Conservation (phyloP, 1,140 invertebrate species). For the Asbolus verrucosus region DNA sequence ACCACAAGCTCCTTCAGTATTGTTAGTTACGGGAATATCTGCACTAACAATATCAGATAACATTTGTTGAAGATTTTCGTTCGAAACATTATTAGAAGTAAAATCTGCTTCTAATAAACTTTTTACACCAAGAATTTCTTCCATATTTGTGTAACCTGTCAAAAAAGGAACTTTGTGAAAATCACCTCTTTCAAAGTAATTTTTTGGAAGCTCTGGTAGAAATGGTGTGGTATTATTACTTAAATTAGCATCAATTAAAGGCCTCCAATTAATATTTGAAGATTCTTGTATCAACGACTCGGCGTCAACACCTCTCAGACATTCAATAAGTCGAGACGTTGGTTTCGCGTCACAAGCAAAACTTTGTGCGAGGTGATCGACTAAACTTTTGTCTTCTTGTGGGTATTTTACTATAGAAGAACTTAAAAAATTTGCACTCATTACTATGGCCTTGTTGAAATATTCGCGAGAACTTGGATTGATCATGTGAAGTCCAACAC, state of each 20-base stretch:
- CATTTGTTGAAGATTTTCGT: conserved; percentile 69
- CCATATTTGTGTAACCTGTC: conserved; percentile 82
- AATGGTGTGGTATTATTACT: conserved; percentile 76
- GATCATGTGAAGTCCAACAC: conserved; percentile 77
- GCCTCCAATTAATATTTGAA: conserved; percentile 78
- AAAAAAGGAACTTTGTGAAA: conserved; percentile 77
- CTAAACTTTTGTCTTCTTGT: conserved; percentile 67
- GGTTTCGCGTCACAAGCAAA: conserved; percentile 76
- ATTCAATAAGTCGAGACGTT: conserved; percentile 74
- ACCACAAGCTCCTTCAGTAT: conserved; percentile 73
- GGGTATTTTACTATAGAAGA: conserved; percentile 69
- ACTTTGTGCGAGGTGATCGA: conserved; percentile 68
- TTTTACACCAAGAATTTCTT: conserved; percentile 75
- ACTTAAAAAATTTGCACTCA: conserved; percentile 80
- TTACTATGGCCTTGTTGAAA: conserved; percentile 75
- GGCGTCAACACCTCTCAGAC: conserved; percentile 72
- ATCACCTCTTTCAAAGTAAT: conserved; percentile 71
- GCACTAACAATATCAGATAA: conserved; percentile 71
- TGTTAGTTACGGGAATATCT: conserved; percentile 69
- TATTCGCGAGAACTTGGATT: conserved; percentile 72
- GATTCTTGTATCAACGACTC: conserved; percentile 72
- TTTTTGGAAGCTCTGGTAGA: conserved; percentile 73
- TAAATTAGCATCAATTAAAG: conserved; percentile 77
- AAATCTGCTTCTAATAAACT: conserved; percentile 63
- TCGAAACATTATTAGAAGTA: conserved; percentile 68